Evolutionary conservation across 2,888 invertebrate species (phyloP).

Genomic region (Polylopha cassiicola): DNA sequence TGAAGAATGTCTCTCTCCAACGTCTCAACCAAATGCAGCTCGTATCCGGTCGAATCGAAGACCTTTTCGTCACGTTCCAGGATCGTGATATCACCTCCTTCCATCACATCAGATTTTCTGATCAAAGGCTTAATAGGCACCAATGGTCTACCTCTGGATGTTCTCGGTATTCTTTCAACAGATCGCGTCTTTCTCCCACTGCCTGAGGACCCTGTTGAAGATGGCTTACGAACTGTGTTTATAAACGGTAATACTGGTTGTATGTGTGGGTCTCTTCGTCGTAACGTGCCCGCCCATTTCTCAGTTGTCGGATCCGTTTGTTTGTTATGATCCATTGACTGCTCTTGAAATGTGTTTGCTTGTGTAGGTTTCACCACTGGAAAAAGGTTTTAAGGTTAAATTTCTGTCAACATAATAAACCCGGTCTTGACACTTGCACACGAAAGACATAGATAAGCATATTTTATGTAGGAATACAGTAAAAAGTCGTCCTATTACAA

Average conservation of each 20-base stretch:
- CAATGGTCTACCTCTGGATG: slow-evolving; percentile 43
- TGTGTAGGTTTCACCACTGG: slow-evolving; percentile 65
- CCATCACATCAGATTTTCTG: slow-evolving; percentile 50
- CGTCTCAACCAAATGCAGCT: slow-evolving; percentile 86
- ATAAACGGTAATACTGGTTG: slow-evolving; percentile 82
- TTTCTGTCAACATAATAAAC: slow-evolving; percentile 1
- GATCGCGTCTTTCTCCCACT: slow-evolving; percentile 64
- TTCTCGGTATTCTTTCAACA: slow-evolving; percentile 60
- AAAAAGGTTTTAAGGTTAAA: slow-evolving; percentile 27
- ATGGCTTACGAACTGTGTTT: slow-evolving; percentile 57
- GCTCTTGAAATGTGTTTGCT: slow-evolving; percentile 41
- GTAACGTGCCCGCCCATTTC: slow-evolving; percentile 82
- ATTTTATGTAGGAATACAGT: too few relatives aligned
- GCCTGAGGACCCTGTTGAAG: slow-evolving; percentile 70
- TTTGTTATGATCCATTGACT: slow-evolving; percentile 49
- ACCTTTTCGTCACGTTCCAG: slow-evolving; percentile 66
- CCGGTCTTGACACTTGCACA: too few relatives aligned
- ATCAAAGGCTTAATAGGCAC: slow-evolving; percentile 55
- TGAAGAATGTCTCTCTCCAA: slow-evolving; percentile 91
- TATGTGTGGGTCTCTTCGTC: slow-evolving; percentile 80
- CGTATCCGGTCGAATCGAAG: slow-evolving; percentile 84
- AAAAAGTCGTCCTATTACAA: too few relatives aligned
- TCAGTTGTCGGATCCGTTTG: slow-evolving; percentile 72
- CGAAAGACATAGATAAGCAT: too few relatives aligned
- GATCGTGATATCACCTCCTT: slow-evolving; percentile 55